Percentiles rank a stretch among this genome's conserved stretches.
phyloP scores from a whole-genome alignment of 2,113 vertebrate species.

The Paraplagusia blochii region DNA sequence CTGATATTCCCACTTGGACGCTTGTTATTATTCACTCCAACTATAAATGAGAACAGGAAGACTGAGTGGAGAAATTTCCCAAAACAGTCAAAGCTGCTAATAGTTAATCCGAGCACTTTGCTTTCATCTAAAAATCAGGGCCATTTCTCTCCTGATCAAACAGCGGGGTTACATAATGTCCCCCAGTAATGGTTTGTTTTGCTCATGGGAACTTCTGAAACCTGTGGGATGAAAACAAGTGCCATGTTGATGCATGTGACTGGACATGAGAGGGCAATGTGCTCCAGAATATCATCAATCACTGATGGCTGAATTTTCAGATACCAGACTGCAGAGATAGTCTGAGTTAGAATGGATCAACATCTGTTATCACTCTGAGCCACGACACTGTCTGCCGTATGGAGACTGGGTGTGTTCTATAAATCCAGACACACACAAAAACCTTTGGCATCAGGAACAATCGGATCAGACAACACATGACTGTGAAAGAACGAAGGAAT shows the following conservation, averaged over 20 bases:
- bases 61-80: background rate
- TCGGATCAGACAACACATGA: too few relatives aligned
- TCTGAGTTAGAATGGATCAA: constrained; percentile 21
- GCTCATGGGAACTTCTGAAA: constrained; percentile 17
- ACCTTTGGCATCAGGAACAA: too few relatives aligned
- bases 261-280: constrained; percentile 8
- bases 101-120: constrained; percentile 15
- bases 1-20: constrained; percentile 15
- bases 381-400: constrained; percentile 25
- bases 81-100: constrained; percentile 21
- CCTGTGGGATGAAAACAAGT: background rate
- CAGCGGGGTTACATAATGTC: constrained; percentile 6
- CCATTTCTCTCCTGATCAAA: constrained; percentile 34
- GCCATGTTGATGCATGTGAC: constrained; percentile 17
- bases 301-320: constrained; percentile 24
- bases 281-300: background rate
- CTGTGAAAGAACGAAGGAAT: too few relatives aligned
- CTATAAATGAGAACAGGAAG: constrained; percentile 26
- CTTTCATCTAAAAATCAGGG: constrained; percentile 35
- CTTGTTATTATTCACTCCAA: constrained; percentile 34
- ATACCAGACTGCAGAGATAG: constrained; percentile 22
- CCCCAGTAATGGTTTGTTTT: constrained; percentile 21
- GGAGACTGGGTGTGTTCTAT: background rate
- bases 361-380: constrained; percentile 56
- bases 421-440: background rate